Base-by-base conservation (phyloP, 2,888 invertebrate genomes). In the Proisotoma minuta region DNA sequence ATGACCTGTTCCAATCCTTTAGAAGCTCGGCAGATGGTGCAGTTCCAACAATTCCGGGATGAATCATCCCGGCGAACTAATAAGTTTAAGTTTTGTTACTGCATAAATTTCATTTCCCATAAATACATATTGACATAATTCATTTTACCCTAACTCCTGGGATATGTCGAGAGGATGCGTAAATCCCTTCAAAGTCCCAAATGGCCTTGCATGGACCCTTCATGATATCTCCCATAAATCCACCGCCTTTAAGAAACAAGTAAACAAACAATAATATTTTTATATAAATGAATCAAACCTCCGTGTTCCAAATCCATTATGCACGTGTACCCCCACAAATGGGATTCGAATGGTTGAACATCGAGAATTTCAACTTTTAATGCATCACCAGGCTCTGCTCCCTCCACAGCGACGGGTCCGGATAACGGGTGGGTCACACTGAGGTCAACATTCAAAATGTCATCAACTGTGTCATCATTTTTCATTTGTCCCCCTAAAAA, bases 161-260 rank as follows among this genome's bases (percentile, higher is more conserved):
- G 24, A 70, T 66, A 50, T 70, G 70, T 18, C 70, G 29, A 59
- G 66, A 66, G 1, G 64, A 43, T 2, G 70, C 70, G 26, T 64
- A 64, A 47, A 68, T 68, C 4, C 70, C 70, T 22, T 66, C 62
- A 58, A 70, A 66, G 24, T 68, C 63, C 70, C 70, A 70, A 61
- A 70, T 62, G 10, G 68, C 70, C 23, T 70, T 70, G 26, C 60
- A 49, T 20, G 63, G 39, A 20, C 26, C 52, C n/a, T 29, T 52
- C 27, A 57, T 64, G n/a, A 40, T 22, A 12, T 60, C 59, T 10
- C 22, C 26, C 23, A 66, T 23, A 53, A 66, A 57, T 20, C 62
- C 57, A 23, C 57, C 65, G 8, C 34, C n/a, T n/a, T n/a, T n/a
- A n/a, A n/a, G n/a, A n/a, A n/a, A n/a, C n/a, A n/a, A n/a, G n/a